phyloP scores from a whole-genome alignment of 2,888 invertebrate species.

The Thereva nobilitata region DNA sequence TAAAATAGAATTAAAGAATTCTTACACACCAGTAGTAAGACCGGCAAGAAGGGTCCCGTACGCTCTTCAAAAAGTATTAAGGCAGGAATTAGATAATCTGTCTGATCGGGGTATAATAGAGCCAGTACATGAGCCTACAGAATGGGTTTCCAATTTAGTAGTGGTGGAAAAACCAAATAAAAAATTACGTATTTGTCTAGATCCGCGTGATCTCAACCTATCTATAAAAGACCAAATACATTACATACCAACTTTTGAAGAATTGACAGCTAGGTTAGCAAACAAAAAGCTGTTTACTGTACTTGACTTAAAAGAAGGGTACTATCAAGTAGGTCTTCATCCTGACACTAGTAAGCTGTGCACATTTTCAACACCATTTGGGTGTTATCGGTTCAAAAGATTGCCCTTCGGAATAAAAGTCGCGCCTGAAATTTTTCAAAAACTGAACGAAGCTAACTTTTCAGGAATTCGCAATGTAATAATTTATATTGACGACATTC shows the following conservation, averaged over 20 bases:
- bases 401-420: conserved; percentile 35
- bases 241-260: conserved; percentile 44
- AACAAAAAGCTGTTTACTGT: conserved; percentile 44
- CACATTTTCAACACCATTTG: conserved; percentile 42
- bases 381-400: conserved; percentile 29
- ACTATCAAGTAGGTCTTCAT: conserved; percentile 39
- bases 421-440: conserved; percentile 35
- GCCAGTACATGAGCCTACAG: neutral
- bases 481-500: conserved; percentile 36
- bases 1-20: conserved; percentile 33
- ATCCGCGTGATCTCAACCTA: conserved; percentile 46
- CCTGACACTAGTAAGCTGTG: conserved; percentile 49
- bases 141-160: conserved; percentile 14
- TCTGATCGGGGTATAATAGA: neutral
- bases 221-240: conserved; percentile 42
- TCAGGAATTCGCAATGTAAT: conserved; percentile 1
- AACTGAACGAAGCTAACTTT: conserved; percentile 31
- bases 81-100: conserved; percentile 5
- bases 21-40: conserved; percentile 26
- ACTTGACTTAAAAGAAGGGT: conserved; percentile 44
- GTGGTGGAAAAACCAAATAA: conserved; percentile 34
- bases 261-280: conserved; percentile 41
- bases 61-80: neutral
- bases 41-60: conserved; percentile 26
- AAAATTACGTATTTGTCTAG: conserved; percentile 46